Evolutionary conservation across 2,113 vertebrate genomes (phyloP), one percentile per base, ranked within the genome.

Genomic region (Okapia johnstoni): DNA sequence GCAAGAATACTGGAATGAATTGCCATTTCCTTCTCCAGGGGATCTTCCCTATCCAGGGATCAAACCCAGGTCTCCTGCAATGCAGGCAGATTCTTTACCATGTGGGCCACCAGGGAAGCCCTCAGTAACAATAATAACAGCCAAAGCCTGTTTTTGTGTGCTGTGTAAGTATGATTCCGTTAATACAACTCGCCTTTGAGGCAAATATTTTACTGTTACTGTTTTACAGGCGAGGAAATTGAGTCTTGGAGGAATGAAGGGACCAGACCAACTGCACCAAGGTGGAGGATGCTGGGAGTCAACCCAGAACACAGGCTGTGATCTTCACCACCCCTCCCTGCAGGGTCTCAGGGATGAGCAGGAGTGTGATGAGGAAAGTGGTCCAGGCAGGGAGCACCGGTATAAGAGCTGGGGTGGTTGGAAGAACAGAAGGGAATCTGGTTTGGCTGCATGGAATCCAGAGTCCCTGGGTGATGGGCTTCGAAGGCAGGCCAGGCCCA

Each of bases 41-140:
- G 3, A 57, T 25, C 55, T 57, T 57, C 55, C 55, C 21, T 3
- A 8, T 10, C 55, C 55, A 57, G 55, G 55, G 55, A 25, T 25
- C 23, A 25, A 57, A 57, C 55, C 21, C 55, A 23, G 55, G 23
- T 57, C 55, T 57, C 55, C 55, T 57, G 19, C 19, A 57, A 8
- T 25, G 55, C 55, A 57, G 55, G 55, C 55, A 57, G 55, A 57
- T 9, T 25, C 21, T 54, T 54, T 57, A 57, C 55, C 21, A 57
- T 25, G 55, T 9, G 55, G 23, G 55, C 55, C 23, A 57, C 55
- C 21, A 9, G 21, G 21, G 55, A 13, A 14, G 3, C 1, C 2
- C 5, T 14, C 6, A 3, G 28, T 1, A 13, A 17, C 21, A 17
- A 9, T 21, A 2, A 0, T 14, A 21, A 13, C 36, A 19, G 28